Percentiles rank a stretch among this genome's conserved stretches.
phyloP scores from a whole-genome alignment of 1,140 invertebrate genomes.

The Temnothorax nylanderi region DNA sequence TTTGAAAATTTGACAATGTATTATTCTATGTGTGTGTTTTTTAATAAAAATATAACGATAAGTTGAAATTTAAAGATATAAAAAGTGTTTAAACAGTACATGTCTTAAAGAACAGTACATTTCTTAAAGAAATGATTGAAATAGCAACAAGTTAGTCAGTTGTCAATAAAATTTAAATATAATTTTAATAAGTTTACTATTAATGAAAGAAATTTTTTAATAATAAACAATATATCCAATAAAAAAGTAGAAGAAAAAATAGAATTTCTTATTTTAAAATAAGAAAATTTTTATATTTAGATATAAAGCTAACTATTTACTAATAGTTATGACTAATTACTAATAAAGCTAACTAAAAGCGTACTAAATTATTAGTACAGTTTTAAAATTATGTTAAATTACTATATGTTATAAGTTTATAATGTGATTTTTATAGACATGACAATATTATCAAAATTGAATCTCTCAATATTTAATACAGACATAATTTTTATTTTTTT shows the following conservation, averaged over 20 bases:
- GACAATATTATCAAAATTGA: neutral
- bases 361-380: neutral
- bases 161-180: neutral
- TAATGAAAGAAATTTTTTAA: neutral
- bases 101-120: neutral
- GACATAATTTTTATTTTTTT: neutral
- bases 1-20: constrained; percentile 10
- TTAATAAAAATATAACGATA: neutral
- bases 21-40: neutral
- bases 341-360: too few species aligned
- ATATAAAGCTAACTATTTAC: neutral
- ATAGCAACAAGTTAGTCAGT: neutral
- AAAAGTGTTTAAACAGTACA: neutral
- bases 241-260: neutral
- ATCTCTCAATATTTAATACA: neutral
- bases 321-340: too few species aligned
- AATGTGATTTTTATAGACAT: neutral
- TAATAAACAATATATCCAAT: neutral
- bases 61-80: neutral
- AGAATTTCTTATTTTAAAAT: neutral
- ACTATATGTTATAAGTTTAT: neutral
- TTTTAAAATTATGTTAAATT: neutral
- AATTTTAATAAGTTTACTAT: neutral
- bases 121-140: neutral
- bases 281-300: neutral